Evolutionary conservation across 2,113 vertebrate genomes (phyloP).

Genomic region (Patagioenas fasciata): DNA sequence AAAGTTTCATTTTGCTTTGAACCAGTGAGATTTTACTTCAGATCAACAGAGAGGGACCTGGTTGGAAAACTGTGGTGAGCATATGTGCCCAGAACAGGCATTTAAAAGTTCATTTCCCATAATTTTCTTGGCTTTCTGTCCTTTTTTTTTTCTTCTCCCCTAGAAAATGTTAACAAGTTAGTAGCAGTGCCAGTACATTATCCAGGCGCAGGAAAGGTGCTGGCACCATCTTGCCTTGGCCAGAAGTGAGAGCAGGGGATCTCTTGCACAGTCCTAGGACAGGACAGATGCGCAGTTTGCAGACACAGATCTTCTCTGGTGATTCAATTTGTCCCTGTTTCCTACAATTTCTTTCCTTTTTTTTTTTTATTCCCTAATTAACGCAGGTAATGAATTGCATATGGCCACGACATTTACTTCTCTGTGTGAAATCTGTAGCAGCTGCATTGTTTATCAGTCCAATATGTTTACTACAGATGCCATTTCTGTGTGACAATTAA

Average conservation of each 20-base stretch:
- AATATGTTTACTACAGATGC: slow-evolving; percentile 71
- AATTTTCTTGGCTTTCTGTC: not conserved
- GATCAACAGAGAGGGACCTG: not conserved
- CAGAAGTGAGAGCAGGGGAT: not conserved
- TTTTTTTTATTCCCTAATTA: slow-evolving; percentile 59
- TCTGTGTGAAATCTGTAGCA: slow-evolving; percentile 63
- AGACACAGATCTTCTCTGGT: not conserved
- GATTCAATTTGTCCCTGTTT: not conserved
- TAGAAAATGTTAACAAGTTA: not conserved
- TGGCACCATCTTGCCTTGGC: not conserved
- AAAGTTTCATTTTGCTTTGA: not conserved
- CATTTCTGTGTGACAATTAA: slow-evolving; percentile 63
- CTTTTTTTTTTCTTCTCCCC: not conserved
- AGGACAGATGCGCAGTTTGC: not conserved
- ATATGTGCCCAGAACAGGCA: accelerated
- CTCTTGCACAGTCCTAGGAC: not conserved
- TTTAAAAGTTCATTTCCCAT: not conserved
- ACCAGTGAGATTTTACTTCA: not conserved
- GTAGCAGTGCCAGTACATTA: not conserved
- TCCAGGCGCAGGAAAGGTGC: not conserved
- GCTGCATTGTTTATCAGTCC: slow-evolving; percentile 64
- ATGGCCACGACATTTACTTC: slow-evolving; percentile 55
- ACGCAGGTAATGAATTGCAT: slow-evolving; percentile 63
- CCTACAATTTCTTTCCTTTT: not conserved
- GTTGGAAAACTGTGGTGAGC: not conserved